Evolutionary conservation across 2,797 vertebrate species (phyloP), one percentile per base, ranked within the genome.

Genomic region (Anguilla marmorata): DNA sequence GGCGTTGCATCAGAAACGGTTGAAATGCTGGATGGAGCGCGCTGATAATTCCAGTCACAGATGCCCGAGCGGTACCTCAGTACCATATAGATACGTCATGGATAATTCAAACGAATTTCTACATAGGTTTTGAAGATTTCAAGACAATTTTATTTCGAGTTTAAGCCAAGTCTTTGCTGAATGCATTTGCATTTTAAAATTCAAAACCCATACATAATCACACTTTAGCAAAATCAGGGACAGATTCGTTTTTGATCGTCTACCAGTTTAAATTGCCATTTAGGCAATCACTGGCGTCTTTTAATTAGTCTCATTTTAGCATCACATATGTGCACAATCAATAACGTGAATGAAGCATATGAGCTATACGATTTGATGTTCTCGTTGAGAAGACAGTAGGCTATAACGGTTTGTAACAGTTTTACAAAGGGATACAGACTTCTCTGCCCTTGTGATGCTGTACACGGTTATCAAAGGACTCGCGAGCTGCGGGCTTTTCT

Each of bases 291-390:
- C n/a, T 16, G 9, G 0, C 0, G 69, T 74, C 27, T 74, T 74
- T 14, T 3, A 14, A 6, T 66, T n/a, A 45, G 45, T 41, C n/a
- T 41, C 16, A 41, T 50, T 82, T 82, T 50, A 82, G 19, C 21
- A 24, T 48, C 7, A 8, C 41, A 76, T 19, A 37, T 48, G 24
- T 14, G 6, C 45, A 50, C 41, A 12, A 5, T 41, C 27, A 11
- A 11, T 41, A 41, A 21, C 37, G 4, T 79, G 1, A 14, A 41
- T 45, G 5, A 7, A 14, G 3, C 1, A 45, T 79, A 21, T 87
- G 85, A 87, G 83, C 88, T 86, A 87, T 69, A 84, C 85, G 74
- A 5, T 79, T 85, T 88, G 87, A 86, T 89, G 79, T 79, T 69
- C 87, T 56, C 19, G 37, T 85, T 85, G 89, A 87, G 85, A 45